These are phyloP conservation scores for Drosophila micromelanica DNA, from an alignment of 1,140 invertebrate genomes.

Conservation along the genomic window DNA sequence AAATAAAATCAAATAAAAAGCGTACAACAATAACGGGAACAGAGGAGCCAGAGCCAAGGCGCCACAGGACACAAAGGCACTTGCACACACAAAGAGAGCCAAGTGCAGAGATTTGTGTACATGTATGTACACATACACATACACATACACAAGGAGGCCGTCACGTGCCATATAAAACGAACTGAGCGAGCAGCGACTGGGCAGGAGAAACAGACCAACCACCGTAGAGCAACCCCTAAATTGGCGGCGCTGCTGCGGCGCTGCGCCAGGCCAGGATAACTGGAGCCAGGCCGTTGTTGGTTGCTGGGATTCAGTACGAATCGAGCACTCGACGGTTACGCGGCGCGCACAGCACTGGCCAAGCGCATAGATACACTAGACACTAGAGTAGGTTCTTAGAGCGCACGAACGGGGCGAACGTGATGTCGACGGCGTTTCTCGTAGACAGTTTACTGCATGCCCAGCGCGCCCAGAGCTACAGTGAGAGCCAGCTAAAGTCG, in stretches of 20 bases:
- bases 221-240: constrained; percentile 80
- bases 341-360: constrained; percentile 44
- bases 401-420: constrained; percentile 25
- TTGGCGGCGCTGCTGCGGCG: constrained; percentile 26
- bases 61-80: constrained; percentile 55
- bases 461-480: constrained; percentile 70
- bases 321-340: constrained; percentile 78
- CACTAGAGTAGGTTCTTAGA: background rate
- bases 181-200: constrained; percentile 55
- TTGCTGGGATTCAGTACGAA: constrained; percentile 62
- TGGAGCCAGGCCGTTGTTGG: constrained; percentile 1
- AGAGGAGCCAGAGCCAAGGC: constrained; percentile 47
- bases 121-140: constrained; percentile 4
- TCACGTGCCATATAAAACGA: constrained; percentile 69
- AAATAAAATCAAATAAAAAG: constrained; percentile 84
- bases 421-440: constrained; percentile 80
- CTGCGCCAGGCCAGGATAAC: constrained; percentile 30
- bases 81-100: constrained; percentile 25
- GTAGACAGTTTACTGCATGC: constrained; percentile 81
- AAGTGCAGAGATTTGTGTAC: constrained; percentile 4
- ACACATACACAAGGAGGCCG: constrained; percentile 55
- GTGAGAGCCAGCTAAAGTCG: constrained; percentile 70
- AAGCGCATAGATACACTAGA: constrained; percentile 27
- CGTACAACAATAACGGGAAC: constrained; percentile 68
- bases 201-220: constrained; percentile 82